Evolutionary conservation across 1,140 invertebrate genomes (phyloP).

Genomic region (Sminthurides bifidus): DNA sequence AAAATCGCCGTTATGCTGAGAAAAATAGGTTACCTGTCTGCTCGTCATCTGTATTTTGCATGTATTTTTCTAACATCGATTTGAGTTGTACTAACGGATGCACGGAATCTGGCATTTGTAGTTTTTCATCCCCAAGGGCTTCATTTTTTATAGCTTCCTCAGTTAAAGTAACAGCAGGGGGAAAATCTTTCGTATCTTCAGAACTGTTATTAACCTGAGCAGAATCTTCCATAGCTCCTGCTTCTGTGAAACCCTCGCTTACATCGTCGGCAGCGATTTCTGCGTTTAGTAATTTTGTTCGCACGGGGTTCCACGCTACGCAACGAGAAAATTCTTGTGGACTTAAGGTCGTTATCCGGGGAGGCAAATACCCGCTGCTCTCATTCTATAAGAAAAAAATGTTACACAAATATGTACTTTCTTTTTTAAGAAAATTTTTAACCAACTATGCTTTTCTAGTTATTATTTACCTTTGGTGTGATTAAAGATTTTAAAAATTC

Average conservation of each 20-base stretch:
- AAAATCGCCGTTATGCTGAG: background rate
- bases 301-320: background rate
- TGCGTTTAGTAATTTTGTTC: background rate
- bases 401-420: background rate
- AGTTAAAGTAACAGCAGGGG: background rate
- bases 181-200: background rate
- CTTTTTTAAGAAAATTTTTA: background rate
- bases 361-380: background rate
- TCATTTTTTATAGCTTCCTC: background rate
- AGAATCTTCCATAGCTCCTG: background rate
- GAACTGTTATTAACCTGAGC: background rate
- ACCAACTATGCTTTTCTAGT: background rate
- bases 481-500: constrained; percentile 14
- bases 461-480: constrained; percentile 3
- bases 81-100: background rate
- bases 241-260: background rate
- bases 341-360: background rate
- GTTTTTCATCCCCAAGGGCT: background rate
- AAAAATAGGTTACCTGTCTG: background rate
- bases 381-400: background rate
- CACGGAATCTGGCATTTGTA: background rate
- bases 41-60: background rate
- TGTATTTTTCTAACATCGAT: background rate
- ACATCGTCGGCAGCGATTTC: background rate
- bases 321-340: constrained; percentile 6